These are phyloP conservation scores for Epinotia demarniana DNA, from an alignment of 2,888 invertebrate genomes.

Conservation along the genomic window DNA sequence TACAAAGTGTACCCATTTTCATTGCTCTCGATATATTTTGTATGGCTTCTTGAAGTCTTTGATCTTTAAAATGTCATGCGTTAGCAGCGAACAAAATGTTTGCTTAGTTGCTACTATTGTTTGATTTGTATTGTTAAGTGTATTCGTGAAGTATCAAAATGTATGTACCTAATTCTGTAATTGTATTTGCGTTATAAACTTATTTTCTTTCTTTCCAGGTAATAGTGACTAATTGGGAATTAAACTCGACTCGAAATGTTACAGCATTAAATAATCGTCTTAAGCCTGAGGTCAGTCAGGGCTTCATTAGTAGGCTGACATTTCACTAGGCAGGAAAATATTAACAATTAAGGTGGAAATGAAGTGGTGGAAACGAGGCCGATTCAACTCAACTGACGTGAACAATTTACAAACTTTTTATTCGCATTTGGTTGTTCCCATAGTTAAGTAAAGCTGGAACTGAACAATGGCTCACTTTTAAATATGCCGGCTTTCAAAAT, in stretches of 20 bases:
- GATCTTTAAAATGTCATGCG: not conserved
- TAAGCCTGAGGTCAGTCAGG: slow-evolving; percentile 1
- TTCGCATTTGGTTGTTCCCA: not conserved
- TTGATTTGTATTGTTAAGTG: not conserved
- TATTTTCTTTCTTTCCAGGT: too few relatives aligned
- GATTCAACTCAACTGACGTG: slow-evolving; percentile 1
- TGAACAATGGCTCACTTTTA: too few relatives aligned
- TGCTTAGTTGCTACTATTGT: too few relatives aligned
- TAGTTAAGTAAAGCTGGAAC: too few relatives aligned
- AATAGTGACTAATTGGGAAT: not conserved
- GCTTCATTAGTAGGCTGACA: slow-evolving; percentile 11
- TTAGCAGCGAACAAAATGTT: not conserved
- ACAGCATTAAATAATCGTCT: not conserved
- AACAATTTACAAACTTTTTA: slow-evolving; percentile 7
- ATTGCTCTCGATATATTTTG: too few relatives aligned
- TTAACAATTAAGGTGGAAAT: slow-evolving; percentile 5
- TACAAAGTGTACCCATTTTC: too few relatives aligned
- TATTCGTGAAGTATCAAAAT: not conserved
- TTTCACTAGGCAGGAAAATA: not conserved
- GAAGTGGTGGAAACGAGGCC: not conserved
- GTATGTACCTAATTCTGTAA: too few relatives aligned
- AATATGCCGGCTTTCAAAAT: too few relatives aligned
- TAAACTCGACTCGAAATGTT: not conserved
- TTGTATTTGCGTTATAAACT: too few relatives aligned
- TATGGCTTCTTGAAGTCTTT: too few relatives aligned